Conservation (phyloP, 2,888 invertebrate species). For the Adineta ricciae region DNA sequence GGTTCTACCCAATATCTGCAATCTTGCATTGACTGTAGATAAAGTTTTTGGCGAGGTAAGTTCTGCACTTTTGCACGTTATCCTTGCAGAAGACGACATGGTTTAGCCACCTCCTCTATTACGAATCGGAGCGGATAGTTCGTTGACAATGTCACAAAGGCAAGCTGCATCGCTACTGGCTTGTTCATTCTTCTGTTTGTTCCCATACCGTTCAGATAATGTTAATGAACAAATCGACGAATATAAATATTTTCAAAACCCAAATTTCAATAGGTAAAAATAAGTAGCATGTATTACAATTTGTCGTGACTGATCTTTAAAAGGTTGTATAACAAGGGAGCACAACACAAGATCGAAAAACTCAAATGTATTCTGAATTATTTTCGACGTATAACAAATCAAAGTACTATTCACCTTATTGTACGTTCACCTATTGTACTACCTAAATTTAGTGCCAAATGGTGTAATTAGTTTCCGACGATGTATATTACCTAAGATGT, state of each 20-base stretch:
- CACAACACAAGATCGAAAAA: constrained; percentile 59
- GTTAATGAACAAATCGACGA: background rate
- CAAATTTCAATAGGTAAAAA: background rate
- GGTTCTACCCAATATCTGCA: background rate
- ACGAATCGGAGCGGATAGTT: constrained; percentile 35
- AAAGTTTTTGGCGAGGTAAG: background rate
- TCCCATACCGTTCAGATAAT: constrained; percentile 60
- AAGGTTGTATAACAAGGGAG: background rate
- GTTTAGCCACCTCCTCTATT: background rate
- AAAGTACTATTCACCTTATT: constrained; percentile 44
- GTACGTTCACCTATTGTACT: too few relatives aligned
- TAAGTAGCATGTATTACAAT: background rate
- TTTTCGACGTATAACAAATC: constrained; percentile 65
- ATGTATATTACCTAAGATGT: constrained; percentile 54
- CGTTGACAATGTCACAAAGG: constrained; percentile 56
- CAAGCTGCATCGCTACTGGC: constrained; percentile 78
- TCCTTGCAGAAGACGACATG: background rate
- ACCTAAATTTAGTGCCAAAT: constrained; percentile 53
- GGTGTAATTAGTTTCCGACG: constrained; percentile 73
- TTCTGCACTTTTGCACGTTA: background rate
- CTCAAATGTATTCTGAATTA: constrained; percentile 79
- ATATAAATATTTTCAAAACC: background rate
- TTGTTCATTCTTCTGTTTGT: constrained; percentile 89
- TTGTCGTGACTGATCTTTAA: too few relatives aligned
- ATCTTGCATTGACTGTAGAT: background rate